These are phyloP conservation scores for Plebejus argus DNA, from an alignment of 2,888 invertebrate species.

Conservation along the genomic window DNA sequence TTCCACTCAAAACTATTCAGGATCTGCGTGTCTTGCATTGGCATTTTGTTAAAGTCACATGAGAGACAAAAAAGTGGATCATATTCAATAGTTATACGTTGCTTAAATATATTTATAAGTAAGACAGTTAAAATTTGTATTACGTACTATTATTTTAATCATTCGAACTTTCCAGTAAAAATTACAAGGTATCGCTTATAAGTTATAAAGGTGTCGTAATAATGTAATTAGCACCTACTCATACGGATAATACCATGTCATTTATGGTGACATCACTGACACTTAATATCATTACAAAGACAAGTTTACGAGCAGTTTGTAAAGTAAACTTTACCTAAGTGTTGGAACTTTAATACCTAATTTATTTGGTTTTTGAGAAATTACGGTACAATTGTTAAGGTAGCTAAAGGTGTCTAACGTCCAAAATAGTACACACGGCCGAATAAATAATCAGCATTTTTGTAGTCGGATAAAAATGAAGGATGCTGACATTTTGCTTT, in stretches of 20 bases:
- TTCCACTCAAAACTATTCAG: not conserved
- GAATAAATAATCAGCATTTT: too few relatives aligned
- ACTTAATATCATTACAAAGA: not conserved
- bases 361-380: not conserved
- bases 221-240: not conserved
- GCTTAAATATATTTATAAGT: too few relatives aligned
- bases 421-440: not conserved
- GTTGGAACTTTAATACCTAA: not conserved
- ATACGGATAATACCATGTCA: not conserved
- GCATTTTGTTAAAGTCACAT: not conserved
- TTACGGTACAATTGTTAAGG: not conserved
- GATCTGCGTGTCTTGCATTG: not conserved
- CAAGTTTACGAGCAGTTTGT: not conserved
- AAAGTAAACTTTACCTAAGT: not conserved
- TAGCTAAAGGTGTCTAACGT: not conserved
- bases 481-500: constrained; percentile 11
- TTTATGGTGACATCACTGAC: not conserved
- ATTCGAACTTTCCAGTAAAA: not conserved
- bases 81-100: not conserved
- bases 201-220: not conserved
- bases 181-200: not conserved
- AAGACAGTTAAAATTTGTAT: not conserved
- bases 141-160: constrained; percentile 10
- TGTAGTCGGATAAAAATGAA: constrained; percentile 9
- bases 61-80: not conserved